These are phyloP conservation scores for Nephila pilipes DNA, from an alignment of 1,140 invertebrate genomes.

Conservation along the genomic window DNA sequence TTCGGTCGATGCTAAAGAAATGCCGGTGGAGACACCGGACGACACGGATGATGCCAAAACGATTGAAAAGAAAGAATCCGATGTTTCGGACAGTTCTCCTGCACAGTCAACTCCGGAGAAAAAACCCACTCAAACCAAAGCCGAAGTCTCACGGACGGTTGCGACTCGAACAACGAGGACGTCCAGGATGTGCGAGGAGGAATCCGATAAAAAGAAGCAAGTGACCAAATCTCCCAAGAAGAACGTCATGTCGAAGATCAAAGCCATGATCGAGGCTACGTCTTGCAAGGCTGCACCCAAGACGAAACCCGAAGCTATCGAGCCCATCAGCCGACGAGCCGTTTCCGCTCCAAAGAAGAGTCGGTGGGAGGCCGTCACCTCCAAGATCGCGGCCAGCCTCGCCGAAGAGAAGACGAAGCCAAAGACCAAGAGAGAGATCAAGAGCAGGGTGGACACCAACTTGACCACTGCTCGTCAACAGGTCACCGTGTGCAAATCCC, in stretches of 20 bases:
- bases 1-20: neutral
- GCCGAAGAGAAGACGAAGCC: conserved; percentile 79
- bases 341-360: conserved; percentile 79
- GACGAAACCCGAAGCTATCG: neutral
- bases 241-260: conserved; percentile 78
- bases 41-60: neutral
- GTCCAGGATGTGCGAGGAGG: conserved; percentile 32
- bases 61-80: neutral
- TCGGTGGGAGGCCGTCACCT: conserved; percentile 82
- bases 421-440: conserved; percentile 81
- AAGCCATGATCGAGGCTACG: conserved; percentile 78
- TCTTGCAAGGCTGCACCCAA: conserved; percentile 47
- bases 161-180: neutral
- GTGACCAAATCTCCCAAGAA: conserved; percentile 74
- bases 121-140: neutral
- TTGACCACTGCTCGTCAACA: conserved; percentile 76
- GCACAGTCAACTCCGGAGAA: conserved; percentile 33
- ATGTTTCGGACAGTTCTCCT: neutral
- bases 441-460: conserved; percentile 80
- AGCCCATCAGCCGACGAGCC: neutral
- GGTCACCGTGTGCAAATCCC: conserved; percentile 32
- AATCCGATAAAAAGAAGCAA: conserved; percentile 26
- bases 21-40: neutral
- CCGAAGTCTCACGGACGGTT: neutral
- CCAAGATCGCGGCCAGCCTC: conserved; percentile 80